Evolutionary conservation across 2,113 vertebrate genomes (phyloP), one percentile per base, ranked within the genome.

Genomic region (Taurulus bubalis): DNA sequence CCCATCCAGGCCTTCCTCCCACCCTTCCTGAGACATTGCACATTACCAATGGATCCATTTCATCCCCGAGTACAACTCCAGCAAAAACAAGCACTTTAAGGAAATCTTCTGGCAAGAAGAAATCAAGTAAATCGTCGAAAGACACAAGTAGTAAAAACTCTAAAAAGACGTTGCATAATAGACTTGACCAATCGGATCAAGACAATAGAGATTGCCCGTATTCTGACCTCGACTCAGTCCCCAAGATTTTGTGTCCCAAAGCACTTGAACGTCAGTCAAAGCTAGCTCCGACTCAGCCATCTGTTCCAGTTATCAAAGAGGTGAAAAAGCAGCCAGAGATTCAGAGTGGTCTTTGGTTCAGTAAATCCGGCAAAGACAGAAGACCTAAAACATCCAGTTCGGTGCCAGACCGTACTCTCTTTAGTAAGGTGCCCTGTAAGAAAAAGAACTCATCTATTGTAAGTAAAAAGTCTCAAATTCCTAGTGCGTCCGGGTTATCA

Each of bases 201-300:
- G 91, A 87, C 49, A 82, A 63, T 36, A 79, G 75, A 71, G 94
- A 95, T 58, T 94, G 90, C 53, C 95, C 94, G 0, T 95, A 95
- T 77, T 94, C 94, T 4, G 94, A 95, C 85, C 90, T 95, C 0
- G 95, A 95, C 79, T 95, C 94, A 2, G 87, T 95, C 45, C 95
- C 95, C 11, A 95, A 95, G 75, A 95, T 95, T 84, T 89, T 93
- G 42, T 95, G 94, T 91, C 92, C 95, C 53, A 95, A 95, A 91
- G 93, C 88, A 85, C 87, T 87, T 62, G 92, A 94, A 77, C 94
- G 86, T 49, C 89, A 88, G 34, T 40, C 81, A 1, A 93, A 90
- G 69, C 69, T 79, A 1, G 71, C 75, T 74, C 65, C 67, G 0
- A 60, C 77, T 62, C 90, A 79, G 26, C 77, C 86, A 0, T 72